A percentile compares a stretch with the other conserved stretches of the same genome.
Evolutionary conservation across 2,888 invertebrate genomes (phyloP).

Genomic region (Scaptomyza polygonia): DNA sequence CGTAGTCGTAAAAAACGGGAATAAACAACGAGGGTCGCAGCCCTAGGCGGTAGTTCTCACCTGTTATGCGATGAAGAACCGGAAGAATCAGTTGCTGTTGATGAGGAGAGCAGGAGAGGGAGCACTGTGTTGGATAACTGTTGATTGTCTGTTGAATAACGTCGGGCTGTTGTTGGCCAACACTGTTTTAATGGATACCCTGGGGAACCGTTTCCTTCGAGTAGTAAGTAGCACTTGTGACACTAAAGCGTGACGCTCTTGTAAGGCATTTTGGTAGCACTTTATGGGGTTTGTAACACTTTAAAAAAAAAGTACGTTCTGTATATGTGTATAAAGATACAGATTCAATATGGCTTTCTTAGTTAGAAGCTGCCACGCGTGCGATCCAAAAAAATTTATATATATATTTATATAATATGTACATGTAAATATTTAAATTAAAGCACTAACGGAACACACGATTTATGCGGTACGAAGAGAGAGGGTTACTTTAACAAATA

Average conservation of each 20-base stretch:
- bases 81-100: constrained; percentile 18
- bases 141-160: constrained; percentile 39
- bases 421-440: constrained; percentile 11
- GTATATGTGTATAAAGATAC: constrained; percentile 21
- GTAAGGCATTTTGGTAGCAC: constrained; percentile 71
- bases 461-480: constrained; percentile 17
- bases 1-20: too few relatives aligned
- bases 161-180: constrained; percentile 40
- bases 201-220: constrained; percentile 18
- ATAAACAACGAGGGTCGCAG: not conserved
- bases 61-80: constrained; percentile 37
- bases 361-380: constrained; percentile 33
- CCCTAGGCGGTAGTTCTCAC: constrained; percentile 34
- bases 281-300: constrained; percentile 57
- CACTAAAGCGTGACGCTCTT: constrained; percentile 74
- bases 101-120: not conserved
- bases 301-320: constrained; percentile 64
- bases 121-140: constrained; percentile 12
- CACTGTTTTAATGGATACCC: constrained; percentile 37
- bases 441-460: constrained; percentile 35
- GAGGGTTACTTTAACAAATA: constrained; percentile 16
- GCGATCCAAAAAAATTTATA: constrained; percentile 18
- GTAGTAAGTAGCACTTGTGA: constrained; percentile 63
- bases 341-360: constrained; percentile 12
- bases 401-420: not conserved